phyloP scores from a whole-genome alignment of 2,888 invertebrate species.

The Zonitis immaculata region DNA sequence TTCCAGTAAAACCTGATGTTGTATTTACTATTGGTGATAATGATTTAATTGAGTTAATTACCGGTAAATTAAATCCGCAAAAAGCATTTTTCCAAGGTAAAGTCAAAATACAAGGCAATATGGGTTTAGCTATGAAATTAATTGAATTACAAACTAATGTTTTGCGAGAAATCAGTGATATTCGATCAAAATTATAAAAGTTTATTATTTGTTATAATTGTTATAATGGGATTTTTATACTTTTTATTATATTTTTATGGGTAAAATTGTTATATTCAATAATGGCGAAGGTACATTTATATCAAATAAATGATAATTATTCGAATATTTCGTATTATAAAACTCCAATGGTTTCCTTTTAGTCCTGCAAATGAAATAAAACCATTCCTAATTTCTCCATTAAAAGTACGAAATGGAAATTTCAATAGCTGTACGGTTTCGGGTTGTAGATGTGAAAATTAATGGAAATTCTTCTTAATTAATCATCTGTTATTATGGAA shows the following conservation, averaged over 20 bases:
- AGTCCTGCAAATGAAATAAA: too few species aligned
- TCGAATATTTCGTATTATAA: neutral
- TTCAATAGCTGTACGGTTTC: constrained; percentile 35
- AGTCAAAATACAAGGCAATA: constrained; percentile 93
- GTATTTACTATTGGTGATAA: constrained; percentile 84
- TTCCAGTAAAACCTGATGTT: constrained; percentile 80
- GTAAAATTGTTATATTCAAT: neutral
- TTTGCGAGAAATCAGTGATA: constrained; percentile 65
- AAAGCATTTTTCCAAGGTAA: constrained; percentile 97
- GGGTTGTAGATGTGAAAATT: constrained; percentile 29
- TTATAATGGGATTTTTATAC: constrained; percentile 1
- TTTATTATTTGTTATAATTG: neutral
- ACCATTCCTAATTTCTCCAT: constrained; percentile 31
- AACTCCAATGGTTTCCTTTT: too few species aligned
- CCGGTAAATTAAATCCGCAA: constrained; percentile 90
- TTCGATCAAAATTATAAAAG: constrained; percentile 72
- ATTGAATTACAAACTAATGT: constrained; percentile 76
- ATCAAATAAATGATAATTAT: constrained; percentile 2
- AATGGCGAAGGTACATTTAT: neutral
- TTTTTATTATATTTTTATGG: constrained; percentile 1
- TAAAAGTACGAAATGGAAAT: too few species aligned
- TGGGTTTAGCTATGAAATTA: constrained; percentile 94
- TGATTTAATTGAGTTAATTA: constrained; percentile 81
- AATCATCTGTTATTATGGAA: too few species aligned
- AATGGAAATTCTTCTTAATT: too few species aligned